Conservation (phyloP, 2,888 invertebrate genomes). For the Unio pictorum region DNA sequence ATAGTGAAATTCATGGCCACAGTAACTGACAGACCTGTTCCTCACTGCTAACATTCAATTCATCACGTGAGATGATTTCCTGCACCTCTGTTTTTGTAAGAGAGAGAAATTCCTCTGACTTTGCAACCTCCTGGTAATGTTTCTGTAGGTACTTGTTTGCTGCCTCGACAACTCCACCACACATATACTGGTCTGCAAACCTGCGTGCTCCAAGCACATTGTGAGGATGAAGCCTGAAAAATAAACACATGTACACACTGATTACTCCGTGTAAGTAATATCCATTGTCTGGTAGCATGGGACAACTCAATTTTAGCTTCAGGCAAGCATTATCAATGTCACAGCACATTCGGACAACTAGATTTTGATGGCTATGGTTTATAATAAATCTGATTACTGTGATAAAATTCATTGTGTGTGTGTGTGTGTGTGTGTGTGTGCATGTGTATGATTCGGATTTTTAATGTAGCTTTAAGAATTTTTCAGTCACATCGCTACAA, state of each 20-base stretch:
- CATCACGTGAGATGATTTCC: constrained; percentile 82
- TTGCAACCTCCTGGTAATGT: constrained; percentile 84
- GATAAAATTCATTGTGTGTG: too few species aligned
- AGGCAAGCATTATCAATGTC: too few species aligned
- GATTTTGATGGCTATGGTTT: too few species aligned
- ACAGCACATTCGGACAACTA: too few species aligned
- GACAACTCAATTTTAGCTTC: too few species aligned
- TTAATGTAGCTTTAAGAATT: too few species aligned
- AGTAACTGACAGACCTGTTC: constrained; percentile 76
- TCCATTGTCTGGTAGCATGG: too few species aligned
- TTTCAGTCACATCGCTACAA: too few species aligned
- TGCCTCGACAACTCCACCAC: constrained; percentile 80
- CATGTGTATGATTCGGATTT: too few species aligned
- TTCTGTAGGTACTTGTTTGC: constrained; percentile 86
- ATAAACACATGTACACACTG: not conserved
- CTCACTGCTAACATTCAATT: constrained; percentile 83
- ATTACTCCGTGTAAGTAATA: not conserved
- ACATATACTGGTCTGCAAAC: constrained; percentile 86
- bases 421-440: too few species aligned
- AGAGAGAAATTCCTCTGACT: constrained; percentile 83
- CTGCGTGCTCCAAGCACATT: constrained; percentile 86
- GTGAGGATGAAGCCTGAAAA: constrained; percentile 81
- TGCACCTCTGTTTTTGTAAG: constrained; percentile 78
- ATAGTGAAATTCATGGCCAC: too few species aligned
- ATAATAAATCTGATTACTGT: too few species aligned